A percentile compares a stretch with the other conserved stretches of the same genome.
Evolutionary conservation across 2,797 vertebrate species (phyloP).

Genomic region (Ptychadena robeensis): DNA sequence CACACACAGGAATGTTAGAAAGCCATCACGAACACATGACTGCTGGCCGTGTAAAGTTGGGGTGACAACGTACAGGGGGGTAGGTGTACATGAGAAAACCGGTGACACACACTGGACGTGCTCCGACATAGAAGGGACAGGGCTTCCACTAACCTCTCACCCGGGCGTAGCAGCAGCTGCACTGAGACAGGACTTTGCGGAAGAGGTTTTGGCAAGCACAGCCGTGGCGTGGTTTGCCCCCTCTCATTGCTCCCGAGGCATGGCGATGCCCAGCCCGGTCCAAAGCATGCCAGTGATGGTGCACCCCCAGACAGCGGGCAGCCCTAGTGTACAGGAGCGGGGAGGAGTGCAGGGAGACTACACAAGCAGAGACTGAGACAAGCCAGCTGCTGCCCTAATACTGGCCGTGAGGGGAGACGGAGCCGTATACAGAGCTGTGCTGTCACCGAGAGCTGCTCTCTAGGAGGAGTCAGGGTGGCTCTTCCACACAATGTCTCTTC

Average conservation of each 20-base stretch:
- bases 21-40: not conserved
- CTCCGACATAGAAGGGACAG: constrained; percentile 15
- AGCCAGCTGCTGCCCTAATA: constrained; percentile 40
- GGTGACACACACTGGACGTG: not conserved
- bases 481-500: constrained; percentile 20
- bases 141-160: constrained; percentile 87
- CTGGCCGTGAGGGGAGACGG: constrained; percentile 27
- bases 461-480: constrained; percentile 62
- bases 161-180: constrained; percentile 89
- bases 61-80: not conserved
- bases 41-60: not conserved
- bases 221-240: constrained; percentile 81
- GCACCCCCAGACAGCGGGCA: constrained; percentile 58
- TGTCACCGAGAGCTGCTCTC: constrained; percentile 46
- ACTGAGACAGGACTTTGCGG: constrained; percentile 93
- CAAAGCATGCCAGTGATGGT: constrained; percentile 62
- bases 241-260: constrained; percentile 83
- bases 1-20: not conserved
- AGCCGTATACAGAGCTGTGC: constrained; percentile 17
- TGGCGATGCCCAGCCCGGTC: constrained; percentile 53
- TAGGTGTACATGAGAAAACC: too few relatives aligned
- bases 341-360: constrained; percentile 44
- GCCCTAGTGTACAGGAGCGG: not conserved
- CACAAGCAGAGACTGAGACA: constrained; percentile 60
- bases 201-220: constrained; percentile 94